Conservation (phyloP, 1,140 invertebrate species). For the Monochamus saltuarius region DNA sequence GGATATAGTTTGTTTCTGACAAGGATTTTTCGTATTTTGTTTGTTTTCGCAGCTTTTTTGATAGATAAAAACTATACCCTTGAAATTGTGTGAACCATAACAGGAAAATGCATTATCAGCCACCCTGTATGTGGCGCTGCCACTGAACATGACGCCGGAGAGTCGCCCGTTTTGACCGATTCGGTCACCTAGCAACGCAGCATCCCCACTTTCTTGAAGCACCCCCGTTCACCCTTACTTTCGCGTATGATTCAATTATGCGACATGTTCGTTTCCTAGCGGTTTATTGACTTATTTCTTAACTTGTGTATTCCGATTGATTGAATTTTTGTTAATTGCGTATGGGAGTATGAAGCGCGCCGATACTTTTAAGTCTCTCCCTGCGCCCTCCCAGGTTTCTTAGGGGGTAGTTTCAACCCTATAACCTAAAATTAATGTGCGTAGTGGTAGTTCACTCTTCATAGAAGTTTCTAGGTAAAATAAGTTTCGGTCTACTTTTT, state of each 20-base stretch:
- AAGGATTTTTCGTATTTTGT: too few relatives aligned
- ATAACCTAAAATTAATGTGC: not conserved
- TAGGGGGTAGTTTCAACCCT: constrained; percentile 2
- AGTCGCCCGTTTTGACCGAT: constrained; percentile 38
- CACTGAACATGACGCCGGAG: constrained; percentile 36
- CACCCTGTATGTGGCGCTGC: constrained; percentile 26
- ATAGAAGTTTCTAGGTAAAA: not conserved
- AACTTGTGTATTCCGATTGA: constrained; percentile 19
- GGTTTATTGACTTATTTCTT: constrained; percentile 49
- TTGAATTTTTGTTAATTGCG: not conserved
- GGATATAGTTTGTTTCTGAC: too few relatives aligned
- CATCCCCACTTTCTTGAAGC: constrained; percentile 40
- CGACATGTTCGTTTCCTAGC: constrained; percentile 41
- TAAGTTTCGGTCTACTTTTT: not conserved
- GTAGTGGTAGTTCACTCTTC: not conserved
- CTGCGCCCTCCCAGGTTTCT: not conserved
- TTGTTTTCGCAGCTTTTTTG: too few relatives aligned
- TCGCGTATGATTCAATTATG: constrained; percentile 48
- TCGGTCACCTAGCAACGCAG: constrained; percentile 46
- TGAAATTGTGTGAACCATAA: too few relatives aligned
- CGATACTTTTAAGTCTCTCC: not conserved
- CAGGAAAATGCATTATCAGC: constrained; percentile 12
- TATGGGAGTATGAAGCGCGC: not conserved
- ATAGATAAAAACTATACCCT: too few relatives aligned
- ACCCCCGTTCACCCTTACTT: constrained; percentile 28